Conservation (phyloP, 35 echinoderm and acorn worm genomes). For the Heliocidaris erythrogramma region DNA sequence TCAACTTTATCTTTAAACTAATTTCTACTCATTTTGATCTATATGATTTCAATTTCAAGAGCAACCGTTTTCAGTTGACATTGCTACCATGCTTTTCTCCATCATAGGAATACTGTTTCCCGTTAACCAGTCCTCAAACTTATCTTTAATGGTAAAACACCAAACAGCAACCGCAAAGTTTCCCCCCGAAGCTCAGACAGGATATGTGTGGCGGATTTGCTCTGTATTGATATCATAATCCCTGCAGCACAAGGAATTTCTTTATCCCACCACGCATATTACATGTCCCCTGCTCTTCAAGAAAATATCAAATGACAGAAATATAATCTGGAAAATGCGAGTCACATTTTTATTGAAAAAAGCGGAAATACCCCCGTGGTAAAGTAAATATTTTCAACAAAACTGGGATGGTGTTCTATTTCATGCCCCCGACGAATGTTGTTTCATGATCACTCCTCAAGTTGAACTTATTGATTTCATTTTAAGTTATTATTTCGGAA, state of each 20-base stretch:
- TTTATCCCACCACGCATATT: background rate
- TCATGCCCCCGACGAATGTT: background rate
- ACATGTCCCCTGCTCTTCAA: background rate
- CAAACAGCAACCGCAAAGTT: background rate
- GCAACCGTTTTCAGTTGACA: background rate
- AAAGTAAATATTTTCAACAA: slow-evolving; percentile 14
- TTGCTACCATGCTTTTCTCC: background rate
- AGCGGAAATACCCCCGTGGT: background rate
- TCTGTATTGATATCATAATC: background rate
- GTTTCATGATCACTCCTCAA: background rate
- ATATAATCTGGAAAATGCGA: background rate
- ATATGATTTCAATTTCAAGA: background rate
- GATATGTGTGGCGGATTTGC: slow-evolving; percentile 1
- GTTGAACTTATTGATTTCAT: background rate
- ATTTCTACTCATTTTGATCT: background rate
- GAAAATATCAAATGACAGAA: background rate
- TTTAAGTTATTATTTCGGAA: background rate
- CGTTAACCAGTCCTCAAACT: background rate
- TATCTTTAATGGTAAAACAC: background rate
- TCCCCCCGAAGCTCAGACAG: background rate
- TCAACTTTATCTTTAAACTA: background rate
- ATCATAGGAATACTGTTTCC: background rate
- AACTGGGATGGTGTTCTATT: background rate
- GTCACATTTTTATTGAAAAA: background rate
- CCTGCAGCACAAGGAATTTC: background rate